Conservation (phyloP, 2,113 vertebrate species). For the Gobiocypris rarus region DNA sequence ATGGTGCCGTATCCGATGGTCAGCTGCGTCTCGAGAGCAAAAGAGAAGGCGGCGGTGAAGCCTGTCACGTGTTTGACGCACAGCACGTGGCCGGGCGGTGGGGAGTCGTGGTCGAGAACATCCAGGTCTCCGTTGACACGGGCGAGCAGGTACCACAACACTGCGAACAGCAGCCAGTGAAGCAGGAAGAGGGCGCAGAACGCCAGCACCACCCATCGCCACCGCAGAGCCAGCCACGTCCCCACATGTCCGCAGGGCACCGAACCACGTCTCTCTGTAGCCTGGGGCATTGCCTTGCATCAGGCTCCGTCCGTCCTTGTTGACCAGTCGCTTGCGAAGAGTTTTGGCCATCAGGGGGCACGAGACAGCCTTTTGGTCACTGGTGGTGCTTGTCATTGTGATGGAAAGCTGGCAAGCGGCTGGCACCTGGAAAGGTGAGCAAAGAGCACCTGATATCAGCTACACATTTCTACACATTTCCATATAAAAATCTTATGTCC, state of each 20-base stretch:
- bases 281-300: conserved; percentile 68
- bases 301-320: conserved; percentile 86
- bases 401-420: conserved; percentile 28
- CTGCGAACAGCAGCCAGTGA: conserved; percentile 96
- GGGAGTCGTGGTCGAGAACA: conserved; percentile 85
- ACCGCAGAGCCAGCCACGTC: conserved; percentile 92
- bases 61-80: conserved; percentile 96
- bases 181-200: conserved; percentile 92
- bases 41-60: conserved; percentile 95
- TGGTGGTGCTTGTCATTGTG: conserved; percentile 55
- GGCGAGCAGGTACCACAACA: conserved; percentile 94
- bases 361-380: conserved; percentile 79
- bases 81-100: conserved; percentile 91
- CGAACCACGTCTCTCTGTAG: conserved; percentile 68
- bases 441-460: background rate
- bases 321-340: conserved; percentile 82
- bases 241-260: conserved; percentile 88
- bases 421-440: conserved; percentile 35
- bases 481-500: background rate
- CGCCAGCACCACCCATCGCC: conserved; percentile 95
- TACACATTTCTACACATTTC: background rate
- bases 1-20: conserved; percentile 98
- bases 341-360: conserved; percentile 81
- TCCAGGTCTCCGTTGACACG: conserved; percentile 93
- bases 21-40: conserved; percentile 96